Percentiles rank a stretch among this genome's conserved stretches.
phyloP scores from a whole-genome alignment of 2,113 vertebrate genomes.

The Eclectus roratus region DNA sequence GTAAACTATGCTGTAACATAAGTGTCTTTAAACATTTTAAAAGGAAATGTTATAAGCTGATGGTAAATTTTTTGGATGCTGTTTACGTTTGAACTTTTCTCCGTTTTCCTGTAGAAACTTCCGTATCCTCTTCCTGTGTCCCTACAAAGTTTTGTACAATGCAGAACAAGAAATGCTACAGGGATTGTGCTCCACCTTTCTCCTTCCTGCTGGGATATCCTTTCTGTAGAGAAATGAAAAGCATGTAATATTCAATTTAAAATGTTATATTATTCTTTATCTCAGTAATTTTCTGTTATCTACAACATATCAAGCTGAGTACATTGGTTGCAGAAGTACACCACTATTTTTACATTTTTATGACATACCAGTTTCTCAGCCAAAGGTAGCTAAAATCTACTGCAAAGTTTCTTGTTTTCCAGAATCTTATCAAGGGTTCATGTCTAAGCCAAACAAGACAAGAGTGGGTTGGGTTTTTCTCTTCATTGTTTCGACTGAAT shows the following conservation, averaged over 20 bases:
- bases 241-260: slow-evolving; percentile 72
- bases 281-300: slow-evolving; percentile 61
- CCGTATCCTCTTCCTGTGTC: slow-evolving; percentile 84
- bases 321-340: slow-evolving; percentile 24
- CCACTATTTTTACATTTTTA: not conserved
- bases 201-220: slow-evolving; percentile 90
- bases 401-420: slow-evolving; percentile 65
- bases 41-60: slow-evolving; percentile 73
- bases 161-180: slow-evolving; percentile 68
- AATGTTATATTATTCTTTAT: slow-evolving; percentile 71
- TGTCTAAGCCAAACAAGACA: slow-evolving; percentile 77
- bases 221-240: slow-evolving; percentile 78
- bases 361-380: slow-evolving; percentile 60
- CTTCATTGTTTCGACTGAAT: slow-evolving; percentile 77
- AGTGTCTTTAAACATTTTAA: not conserved
- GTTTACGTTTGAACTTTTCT: slow-evolving; percentile 83
- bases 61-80: slow-evolving; percentile 80
- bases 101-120: slow-evolving; percentile 81
- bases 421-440: slow-evolving; percentile 78
- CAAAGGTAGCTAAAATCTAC: slow-evolving; percentile 62
- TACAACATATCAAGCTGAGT: slow-evolving; percentile 21
- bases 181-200: slow-evolving; percentile 82
- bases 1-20: not conserved
- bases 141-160: slow-evolving; percentile 81
- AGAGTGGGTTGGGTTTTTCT: slow-evolving; percentile 72